Conservation (phyloP, 1,140 invertebrate genomes). For the Neelides sp. region DNA sequence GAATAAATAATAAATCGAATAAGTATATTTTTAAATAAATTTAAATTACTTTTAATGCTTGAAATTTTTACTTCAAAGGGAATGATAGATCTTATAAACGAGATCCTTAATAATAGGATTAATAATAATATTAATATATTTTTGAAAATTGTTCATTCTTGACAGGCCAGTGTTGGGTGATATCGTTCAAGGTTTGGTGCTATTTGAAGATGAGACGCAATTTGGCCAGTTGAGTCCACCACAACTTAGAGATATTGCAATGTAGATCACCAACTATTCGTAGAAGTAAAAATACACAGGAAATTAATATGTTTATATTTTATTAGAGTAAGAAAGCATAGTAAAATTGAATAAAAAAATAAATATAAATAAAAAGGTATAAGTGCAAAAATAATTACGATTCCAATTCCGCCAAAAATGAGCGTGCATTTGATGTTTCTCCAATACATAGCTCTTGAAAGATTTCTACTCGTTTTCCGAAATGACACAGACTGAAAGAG, state of each 20-base stretch:
- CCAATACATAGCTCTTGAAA: conserved; percentile 80
- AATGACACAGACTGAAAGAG: conserved; percentile 70
- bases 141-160: too few relatives aligned
- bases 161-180: too few relatives aligned
- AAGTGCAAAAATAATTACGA: too few relatives aligned
- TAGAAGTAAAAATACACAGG: conserved; percentile 22
- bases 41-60: too few relatives aligned
- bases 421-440: conserved; percentile 85
- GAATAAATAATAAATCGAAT: too few relatives aligned
- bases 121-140: too few relatives aligned
- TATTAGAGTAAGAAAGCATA: conserved; percentile 3
- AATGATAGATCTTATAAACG: too few relatives aligned
- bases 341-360: not conserved
- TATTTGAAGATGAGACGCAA: too few relatives aligned
- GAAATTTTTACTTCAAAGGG: too few relatives aligned
- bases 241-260: conserved; percentile 73
- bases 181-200: too few relatives aligned
- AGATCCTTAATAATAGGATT: too few relatives aligned
- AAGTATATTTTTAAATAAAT: too few relatives aligned
- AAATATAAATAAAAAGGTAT: not conserved
- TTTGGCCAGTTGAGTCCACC: conserved; percentile 66
- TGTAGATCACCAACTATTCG: conserved; percentile 60
- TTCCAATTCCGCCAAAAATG: conserved; percentile 53
- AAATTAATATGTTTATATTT: not conserved
- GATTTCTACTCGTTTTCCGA: conserved; percentile 65